A percentile compares a stretch with the other conserved stretches of the same genome.
Evolutionary conservation across 2,113 vertebrate species (phyloP).

Genomic region (Melanerpes formicivorus): DNA sequence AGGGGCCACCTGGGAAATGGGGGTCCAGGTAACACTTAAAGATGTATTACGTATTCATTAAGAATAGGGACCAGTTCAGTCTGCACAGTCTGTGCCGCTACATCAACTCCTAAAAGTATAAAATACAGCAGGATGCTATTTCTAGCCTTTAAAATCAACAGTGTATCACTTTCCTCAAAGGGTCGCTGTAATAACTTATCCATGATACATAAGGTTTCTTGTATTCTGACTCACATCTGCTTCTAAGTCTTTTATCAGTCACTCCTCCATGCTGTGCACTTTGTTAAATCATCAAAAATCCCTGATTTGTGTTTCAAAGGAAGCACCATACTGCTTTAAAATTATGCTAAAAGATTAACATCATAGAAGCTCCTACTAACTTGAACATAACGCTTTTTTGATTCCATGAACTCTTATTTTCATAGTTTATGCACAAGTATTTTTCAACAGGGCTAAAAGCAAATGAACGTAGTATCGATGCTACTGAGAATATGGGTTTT

Average conservation of each 20-base stretch:
- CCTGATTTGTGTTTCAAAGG: constrained; percentile 49
- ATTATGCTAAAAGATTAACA: constrained; percentile 15
- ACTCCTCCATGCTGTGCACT: constrained; percentile 10
- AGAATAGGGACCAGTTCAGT: neutral
- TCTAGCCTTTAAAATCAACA: constrained; percentile 26
- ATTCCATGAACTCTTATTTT: neutral
- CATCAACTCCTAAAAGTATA: neutral
- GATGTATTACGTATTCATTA: neutral
- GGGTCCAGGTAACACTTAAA: neutral
- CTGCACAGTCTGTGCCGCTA: neutral
- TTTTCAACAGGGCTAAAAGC: neutral
- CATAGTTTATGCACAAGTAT: neutral
- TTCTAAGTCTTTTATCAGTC: constrained; percentile 34
- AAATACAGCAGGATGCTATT: constrained; percentile 16
- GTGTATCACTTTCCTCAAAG: neutral
- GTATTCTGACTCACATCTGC: constrained; percentile 35
- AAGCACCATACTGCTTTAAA: constrained; percentile 46
- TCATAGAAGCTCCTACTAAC: neutral
- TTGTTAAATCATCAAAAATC: constrained; percentile 27
- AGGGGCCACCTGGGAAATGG: neutral
- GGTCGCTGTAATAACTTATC: neutral
- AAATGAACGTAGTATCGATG: neutral
- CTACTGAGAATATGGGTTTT: neutral
- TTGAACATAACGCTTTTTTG: neutral
- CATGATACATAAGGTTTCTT: constrained; percentile 17